These are phyloP conservation scores for Orestias chungarensis DNA, from an alignment of 2,797 vertebrate genomes.

Conservation along the genomic window DNA sequence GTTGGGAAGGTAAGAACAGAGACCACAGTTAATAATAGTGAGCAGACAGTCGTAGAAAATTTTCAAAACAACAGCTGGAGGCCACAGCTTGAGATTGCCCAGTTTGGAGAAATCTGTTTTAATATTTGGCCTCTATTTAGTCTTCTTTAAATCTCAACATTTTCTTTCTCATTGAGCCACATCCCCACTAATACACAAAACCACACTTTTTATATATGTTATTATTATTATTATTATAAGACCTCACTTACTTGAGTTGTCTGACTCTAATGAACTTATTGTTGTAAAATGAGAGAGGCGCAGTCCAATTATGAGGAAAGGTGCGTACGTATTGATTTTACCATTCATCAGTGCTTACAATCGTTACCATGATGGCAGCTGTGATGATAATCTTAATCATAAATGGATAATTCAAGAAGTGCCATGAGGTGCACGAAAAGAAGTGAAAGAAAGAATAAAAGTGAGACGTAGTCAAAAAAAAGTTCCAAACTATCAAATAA, in stretches of 20 bases:
- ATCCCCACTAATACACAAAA: conserved; percentile 10
- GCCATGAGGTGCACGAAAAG: conserved; percentile 20
- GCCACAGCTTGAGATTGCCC: conserved; percentile 4
- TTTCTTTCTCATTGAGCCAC: background rate
- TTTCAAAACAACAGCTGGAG: conserved; percentile 10
- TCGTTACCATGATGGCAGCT: conserved; percentile 51
- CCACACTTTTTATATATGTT: conserved; percentile 33
- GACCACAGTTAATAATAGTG: conserved; percentile 4
- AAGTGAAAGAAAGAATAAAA: background rate
- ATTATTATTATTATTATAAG: conserved; percentile 19
- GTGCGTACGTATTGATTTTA: conserved; percentile 70
- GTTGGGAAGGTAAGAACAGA: background rate
- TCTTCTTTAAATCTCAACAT: conserved; percentile 24
- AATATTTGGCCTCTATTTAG: conserved; percentile 8
- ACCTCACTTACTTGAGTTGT: background rate
- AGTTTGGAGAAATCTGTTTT: background rate
- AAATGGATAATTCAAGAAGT: conserved; percentile 39
- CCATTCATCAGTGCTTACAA: conserved; percentile 67
- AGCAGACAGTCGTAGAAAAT: conserved; percentile 12
- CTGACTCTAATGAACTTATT: conserved; percentile 59
- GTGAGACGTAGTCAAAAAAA: background rate
- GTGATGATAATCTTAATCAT: conserved; percentile 63
- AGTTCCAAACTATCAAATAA: conserved; percentile 16
- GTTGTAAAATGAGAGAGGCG: conserved; percentile 53
- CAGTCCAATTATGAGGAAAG: conserved; percentile 59